Percentiles rank a stretch among this genome's conserved stretches.
Conservation (phyloP, 1,140 invertebrate species). For the Drosophila rufa region DNA sequence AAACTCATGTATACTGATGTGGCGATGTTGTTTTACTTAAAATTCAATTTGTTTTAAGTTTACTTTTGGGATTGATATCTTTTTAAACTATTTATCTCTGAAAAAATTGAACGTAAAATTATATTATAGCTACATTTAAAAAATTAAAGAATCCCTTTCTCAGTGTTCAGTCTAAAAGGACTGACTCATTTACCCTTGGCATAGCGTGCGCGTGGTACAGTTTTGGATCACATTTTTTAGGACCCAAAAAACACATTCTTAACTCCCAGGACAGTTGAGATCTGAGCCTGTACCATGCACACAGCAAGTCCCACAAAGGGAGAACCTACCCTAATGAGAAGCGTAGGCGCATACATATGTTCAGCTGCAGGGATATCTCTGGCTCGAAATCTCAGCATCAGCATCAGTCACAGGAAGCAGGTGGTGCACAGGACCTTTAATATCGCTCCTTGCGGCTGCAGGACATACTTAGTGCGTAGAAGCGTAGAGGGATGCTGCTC, state of each 20-base stretch:
- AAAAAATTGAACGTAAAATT: neutral
- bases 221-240: constrained; percentile 27
- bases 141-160: neutral
- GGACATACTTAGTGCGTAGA: constrained; percentile 41
- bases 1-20: constrained; percentile 26
- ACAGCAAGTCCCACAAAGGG: constrained; percentile 1
- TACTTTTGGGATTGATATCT: too few relatives aligned
- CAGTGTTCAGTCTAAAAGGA: too few relatives aligned
- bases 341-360: constrained; percentile 34
- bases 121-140: neutral
- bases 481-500: constrained; percentile 39
- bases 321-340: constrained; percentile 24
- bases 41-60: neutral
- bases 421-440: constrained; percentile 36
- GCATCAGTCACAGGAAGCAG: constrained; percentile 47
- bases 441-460: constrained; percentile 22
- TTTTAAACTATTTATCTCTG: too few relatives aligned
- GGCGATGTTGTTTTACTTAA: neutral
- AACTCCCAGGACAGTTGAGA: neutral
- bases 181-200: neutral
- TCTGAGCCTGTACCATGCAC: constrained; percentile 1
- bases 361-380: constrained; percentile 49
- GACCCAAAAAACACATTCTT: constrained; percentile 10
- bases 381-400: constrained; percentile 29
- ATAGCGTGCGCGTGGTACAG: constrained; percentile 15